phyloP scores from a whole-genome alignment of 2,797 vertebrate species.

The Delichon dasypus region DNA sequence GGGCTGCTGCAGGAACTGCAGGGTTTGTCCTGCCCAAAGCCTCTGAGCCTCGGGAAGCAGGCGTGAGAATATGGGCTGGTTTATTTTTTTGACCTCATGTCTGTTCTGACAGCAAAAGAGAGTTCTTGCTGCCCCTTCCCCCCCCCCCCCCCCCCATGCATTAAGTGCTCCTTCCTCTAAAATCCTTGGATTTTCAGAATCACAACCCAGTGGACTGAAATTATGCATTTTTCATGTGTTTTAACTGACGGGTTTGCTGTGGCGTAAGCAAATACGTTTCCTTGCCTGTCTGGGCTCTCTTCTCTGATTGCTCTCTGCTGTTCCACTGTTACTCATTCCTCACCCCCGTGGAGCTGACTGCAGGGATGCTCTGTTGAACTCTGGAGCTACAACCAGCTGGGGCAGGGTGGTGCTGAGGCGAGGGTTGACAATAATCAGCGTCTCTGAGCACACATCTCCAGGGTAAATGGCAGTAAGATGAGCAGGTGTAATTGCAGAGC shows the following conservation, averaged over 20 bases:
- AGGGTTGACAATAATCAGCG: not conserved
- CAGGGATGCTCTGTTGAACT: not conserved
- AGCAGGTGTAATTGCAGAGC: not conserved
- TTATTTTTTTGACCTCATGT: rapidly evolving
- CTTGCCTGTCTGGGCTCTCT: not conserved
- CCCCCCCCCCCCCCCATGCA: too few relatives aligned
- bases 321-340: not conserved
- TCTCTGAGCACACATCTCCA: rapidly evolving
- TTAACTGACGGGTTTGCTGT: not conserved
- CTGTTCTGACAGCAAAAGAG: not conserved
- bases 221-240: not conserved
- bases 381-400: not conserved
- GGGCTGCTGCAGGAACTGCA: not conserved
- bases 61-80: rapidly evolving
- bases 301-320: not conserved
- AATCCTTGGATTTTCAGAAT: not conserved
- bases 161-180: not conserved
- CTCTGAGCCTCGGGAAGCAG: not conserved
- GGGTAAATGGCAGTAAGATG: not conserved
- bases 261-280: rapidly evolving
- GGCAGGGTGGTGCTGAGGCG: not conserved
- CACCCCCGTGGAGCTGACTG: not conserved
- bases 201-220: not conserved
- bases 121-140: not conserved
- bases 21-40: not conserved